Percentiles rank a stretch among this genome's conserved stretches.
Evolutionary conservation across 2,797 vertebrate genomes (phyloP).

Genomic region (Neosalanx taihuensis): DNA sequence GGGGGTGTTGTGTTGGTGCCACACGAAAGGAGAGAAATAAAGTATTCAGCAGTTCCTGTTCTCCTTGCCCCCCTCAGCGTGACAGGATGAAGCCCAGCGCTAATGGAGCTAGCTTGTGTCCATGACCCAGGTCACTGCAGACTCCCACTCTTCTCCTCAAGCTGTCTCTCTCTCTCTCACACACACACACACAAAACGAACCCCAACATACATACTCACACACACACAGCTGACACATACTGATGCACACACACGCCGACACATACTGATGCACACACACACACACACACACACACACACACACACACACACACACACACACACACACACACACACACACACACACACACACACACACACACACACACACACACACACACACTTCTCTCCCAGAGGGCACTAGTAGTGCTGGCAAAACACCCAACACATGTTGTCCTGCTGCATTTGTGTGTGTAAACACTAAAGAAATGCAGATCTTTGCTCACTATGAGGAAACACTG

Average conservation of each 20-base stretch:
- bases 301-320: constrained; percentile 5
- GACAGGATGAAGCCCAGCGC: neutral
- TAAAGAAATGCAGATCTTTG: neutral
- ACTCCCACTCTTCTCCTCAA: neutral
- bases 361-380: constrained; percentile 15
- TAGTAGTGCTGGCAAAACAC: neutral
- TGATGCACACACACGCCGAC: constrained; percentile 12
- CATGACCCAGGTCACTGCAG: constrained; percentile 8
- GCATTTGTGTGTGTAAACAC: neutral
- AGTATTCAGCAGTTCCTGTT: neutral
- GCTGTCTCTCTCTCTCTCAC: no score
- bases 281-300: neutral
- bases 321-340: neutral
- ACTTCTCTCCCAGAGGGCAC: neutral
- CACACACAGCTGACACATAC: neutral
- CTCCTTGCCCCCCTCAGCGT: neutral
- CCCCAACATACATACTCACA: constrained; percentile 29
- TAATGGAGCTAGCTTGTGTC: constrained; percentile 5
- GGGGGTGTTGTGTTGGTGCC: constrained; percentile 34
- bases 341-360: constrained; percentile 2
- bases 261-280: no score
- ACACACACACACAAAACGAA: no score
- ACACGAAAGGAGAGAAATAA: constrained; percentile 16
- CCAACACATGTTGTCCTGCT: neutral
- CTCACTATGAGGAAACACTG: neutral